Conservation (phyloP, 2,797 vertebrate genomes). For the Sebastiscus albofasciatus region DNA sequence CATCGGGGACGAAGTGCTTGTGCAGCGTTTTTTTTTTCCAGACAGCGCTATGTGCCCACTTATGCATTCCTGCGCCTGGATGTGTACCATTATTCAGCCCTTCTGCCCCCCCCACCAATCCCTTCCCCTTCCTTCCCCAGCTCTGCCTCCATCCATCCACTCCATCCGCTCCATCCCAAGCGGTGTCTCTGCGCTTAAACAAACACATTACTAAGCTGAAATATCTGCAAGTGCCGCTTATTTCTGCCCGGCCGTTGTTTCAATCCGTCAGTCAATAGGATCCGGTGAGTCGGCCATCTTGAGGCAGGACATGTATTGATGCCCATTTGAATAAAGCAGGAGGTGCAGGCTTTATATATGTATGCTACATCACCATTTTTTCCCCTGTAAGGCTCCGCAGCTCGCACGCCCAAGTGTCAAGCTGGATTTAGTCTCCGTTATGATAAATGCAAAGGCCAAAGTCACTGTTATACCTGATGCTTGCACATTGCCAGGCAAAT, state of each 20-base stretch:
- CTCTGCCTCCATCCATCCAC: constrained; percentile 62
- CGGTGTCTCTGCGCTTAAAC: constrained; percentile 58
- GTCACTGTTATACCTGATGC: constrained; percentile 51
- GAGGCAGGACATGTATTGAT: constrained; percentile 55
- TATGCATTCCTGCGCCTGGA: constrained; percentile 69
- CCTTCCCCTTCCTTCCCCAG: constrained; percentile 11
- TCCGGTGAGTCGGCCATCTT: constrained; percentile 47
- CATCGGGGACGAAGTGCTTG: constrained; percentile 62
- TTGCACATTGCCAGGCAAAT: constrained; percentile 39
- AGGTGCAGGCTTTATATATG: constrained; percentile 39
- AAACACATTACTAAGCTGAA: constrained; percentile 78
- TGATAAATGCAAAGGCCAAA: constrained; percentile 48
- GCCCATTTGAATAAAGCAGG: constrained; percentile 62
- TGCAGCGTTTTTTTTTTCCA: constrained; percentile 54
- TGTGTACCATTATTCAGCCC: constrained; percentile 72
- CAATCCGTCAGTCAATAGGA: constrained; percentile 55
- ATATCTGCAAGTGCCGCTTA: constrained; percentile 70
- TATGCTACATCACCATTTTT: constrained; percentile 52
- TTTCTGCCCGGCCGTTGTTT: constrained; percentile 58
- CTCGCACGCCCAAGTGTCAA: constrained; percentile 41
- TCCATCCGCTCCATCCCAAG: constrained; percentile 38
- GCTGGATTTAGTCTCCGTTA: constrained; percentile 49
- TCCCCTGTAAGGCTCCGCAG: constrained; percentile 6
- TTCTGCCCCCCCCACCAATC: constrained; percentile 19
- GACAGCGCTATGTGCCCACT: constrained; percentile 47